Evolutionary conservation across 2,113 vertebrate species (phyloP), one percentile per base, ranked within the genome.

Genomic region (Trichomycterus rosablanca): DNA sequence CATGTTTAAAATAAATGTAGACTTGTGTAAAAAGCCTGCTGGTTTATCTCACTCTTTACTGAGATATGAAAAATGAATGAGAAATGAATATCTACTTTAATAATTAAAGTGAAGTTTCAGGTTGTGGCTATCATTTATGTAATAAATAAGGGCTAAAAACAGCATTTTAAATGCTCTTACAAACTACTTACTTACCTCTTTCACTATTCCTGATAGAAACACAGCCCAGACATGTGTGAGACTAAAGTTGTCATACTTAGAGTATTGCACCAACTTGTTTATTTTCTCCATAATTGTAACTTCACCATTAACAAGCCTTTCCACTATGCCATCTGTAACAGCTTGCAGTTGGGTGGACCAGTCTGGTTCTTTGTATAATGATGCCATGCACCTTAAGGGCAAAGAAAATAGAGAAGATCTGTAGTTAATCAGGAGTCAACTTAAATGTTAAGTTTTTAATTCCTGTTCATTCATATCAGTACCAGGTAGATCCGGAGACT

Each of bases 401-500:
- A 46, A 16, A 34, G 20, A 12, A 35, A 35, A 48, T 44, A 10
- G 7, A 35, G 2, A 34, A 53, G 2, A 18, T 10, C 15, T 32
- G 2, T 9, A 1, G 12, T 48, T 14, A 48, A 5, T 23, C 22
- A 24, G 1, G 10, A 23, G 14, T n/a, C 26, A 30, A 3, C 3
- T n/a, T 14, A 42, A n/a, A n/a, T n/a, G n/a, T n/a, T n/a, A n/a
- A n/a, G 12, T n/a, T 42, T 42, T 46, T 22, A 46, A 3, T 11
- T 46, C 20, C 11, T 3, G n/a, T n/a, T 51, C 14, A 28, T 30
- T 12, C 7, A 3, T 3, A 42, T 59, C 16, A 46, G 28, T 59
- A 80, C 78, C 86, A 87, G 8, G 83, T 86, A 3, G 83, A 83
- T 2, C 84, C 84, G 3, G 86, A 87, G 15, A 84, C 80, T 10